Base-by-base conservation (phyloP, 2,113 vertebrate species). In the Motacilla tschutschensis region DNA sequence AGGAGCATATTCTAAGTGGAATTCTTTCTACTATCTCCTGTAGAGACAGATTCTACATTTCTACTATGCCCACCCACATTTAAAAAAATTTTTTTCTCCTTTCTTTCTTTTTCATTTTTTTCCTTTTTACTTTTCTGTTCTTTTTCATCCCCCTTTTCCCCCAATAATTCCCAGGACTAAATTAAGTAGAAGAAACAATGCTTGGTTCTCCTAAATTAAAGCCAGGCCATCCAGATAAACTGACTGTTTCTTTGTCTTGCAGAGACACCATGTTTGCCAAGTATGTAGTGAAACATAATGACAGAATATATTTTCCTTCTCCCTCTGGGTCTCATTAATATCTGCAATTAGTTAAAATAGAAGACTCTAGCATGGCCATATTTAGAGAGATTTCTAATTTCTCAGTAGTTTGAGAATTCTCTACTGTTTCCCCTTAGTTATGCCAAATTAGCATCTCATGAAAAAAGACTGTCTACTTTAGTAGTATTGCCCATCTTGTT, bases 61-160 rank as follows among this genome's bases (percentile, higher is more conserved):
- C 58, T 63, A 57, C 9, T 20, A 17, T 1, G 2, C 11, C 1
- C 8, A 10, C 5, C 4, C 1, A 1, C 20, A 6, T 53, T 9
- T 53, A 33, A 33, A 33, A 33, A 33, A 33, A 33, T 9, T 38
- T 76, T 21, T 7, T 12, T 25, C 4, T 10, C 7, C 4, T 28
- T 25, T 13, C 16, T 14, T 3, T 8, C 13, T 11, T 40, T 16
- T 6, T 40, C 16, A 3, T 7, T 41, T 41, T 33, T 3, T 5
- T 5, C 9, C 3, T 12, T 41, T 12, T 25, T 12, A 4, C 4
- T 48, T 29, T 36, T 21, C 6, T 38, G 11, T 7, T 20, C 1
- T 19, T 55, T 14, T 41, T 18, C 4, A 40, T 24, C 4, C 17
- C 4, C 1, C 4, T 14, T 14, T 1, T 0, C 0, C 8, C 14